phyloP scores from a whole-genome alignment of 2,113 vertebrate species.

The Nothocercus julius region DNA sequence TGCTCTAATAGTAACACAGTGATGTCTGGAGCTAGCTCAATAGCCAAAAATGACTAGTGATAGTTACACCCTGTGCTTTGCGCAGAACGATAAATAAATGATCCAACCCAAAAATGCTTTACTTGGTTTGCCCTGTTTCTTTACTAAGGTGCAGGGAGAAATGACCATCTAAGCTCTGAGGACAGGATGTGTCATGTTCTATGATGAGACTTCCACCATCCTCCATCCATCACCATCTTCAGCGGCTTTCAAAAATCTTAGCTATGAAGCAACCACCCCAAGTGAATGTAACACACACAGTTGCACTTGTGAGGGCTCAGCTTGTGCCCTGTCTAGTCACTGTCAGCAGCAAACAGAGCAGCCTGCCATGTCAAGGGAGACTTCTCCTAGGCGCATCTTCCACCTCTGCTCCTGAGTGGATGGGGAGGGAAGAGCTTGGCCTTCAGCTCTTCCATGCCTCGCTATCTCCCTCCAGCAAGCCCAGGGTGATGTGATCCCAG shows the following conservation, averaged over 20 bases:
- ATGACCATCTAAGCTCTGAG: not conserved
- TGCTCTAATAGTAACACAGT: constrained; percentile 53
- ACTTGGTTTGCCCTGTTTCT: not conserved
- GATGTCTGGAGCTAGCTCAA: constrained; percentile 56
- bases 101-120: constrained; percentile 50
- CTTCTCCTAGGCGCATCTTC: not conserved
- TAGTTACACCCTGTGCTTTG: constrained; percentile 67
- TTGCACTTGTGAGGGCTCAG: not conserved
- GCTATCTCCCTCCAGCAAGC: not conserved
- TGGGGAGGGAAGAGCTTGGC: not conserved
- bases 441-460: not conserved
- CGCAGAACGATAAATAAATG: constrained; percentile 71
- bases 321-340: fast-evolving
- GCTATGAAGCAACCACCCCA: constrained; percentile 1
- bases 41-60: constrained; percentile 67
- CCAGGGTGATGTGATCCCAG: not conserved
- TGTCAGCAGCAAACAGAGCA: not conserved
- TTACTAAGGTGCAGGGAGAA: not conserved
- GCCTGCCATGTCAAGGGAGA: not conserved
- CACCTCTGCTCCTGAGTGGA: not conserved
- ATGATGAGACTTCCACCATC: not conserved
- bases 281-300: not conserved
- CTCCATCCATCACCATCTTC: not conserved
- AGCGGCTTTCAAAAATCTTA: constrained; percentile 27
- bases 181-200: constrained; percentile 3